Evolutionary conservation across 2,888 invertebrate genomes (phyloP).

Genomic region (Portevinia maculata): DNA sequence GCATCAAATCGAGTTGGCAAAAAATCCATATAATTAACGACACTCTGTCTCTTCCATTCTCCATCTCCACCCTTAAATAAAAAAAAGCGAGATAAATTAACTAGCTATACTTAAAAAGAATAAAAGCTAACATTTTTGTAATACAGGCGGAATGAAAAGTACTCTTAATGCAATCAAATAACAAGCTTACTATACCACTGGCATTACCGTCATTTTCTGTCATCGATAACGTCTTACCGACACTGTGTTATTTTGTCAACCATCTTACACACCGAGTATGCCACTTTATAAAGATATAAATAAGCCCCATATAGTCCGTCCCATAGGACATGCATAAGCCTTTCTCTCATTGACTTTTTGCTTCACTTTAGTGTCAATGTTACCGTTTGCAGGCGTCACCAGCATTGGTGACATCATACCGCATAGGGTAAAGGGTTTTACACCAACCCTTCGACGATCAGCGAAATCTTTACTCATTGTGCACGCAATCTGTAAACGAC

Average conservation of each 20-base stretch:
- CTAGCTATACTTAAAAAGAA: neutral
- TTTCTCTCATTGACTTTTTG: conserved; percentile 20
- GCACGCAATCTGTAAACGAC: conserved; percentile 20
- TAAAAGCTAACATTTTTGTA: neutral
- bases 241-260: conserved; percentile 41
- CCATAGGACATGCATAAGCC: conserved; percentile 37
- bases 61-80: neutral
- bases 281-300: conserved; percentile 45
- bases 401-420: conserved; percentile 4
- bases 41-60: conserved; percentile 5
- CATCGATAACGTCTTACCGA: conserved; percentile 60
- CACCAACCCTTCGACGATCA: conserved; percentile 30
- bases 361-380: conserved; percentile 45
- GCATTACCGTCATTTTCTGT: conserved; percentile 32
- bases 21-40: conserved; percentile 48
- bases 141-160: conserved; percentile 37
- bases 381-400: conserved; percentile 9
- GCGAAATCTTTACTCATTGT: conserved; percentile 24
- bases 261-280: conserved; percentile 10
- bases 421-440: conserved; percentile 1
- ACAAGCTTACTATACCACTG: conserved; percentile 38
- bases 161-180: conserved; percentile 59
- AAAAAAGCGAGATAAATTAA: neutral
- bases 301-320: conserved; percentile 16
- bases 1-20: conserved; percentile 1